phyloP scores from a whole-genome alignment of 2,888 invertebrate species.

The Eucera pruinosa region DNA sequence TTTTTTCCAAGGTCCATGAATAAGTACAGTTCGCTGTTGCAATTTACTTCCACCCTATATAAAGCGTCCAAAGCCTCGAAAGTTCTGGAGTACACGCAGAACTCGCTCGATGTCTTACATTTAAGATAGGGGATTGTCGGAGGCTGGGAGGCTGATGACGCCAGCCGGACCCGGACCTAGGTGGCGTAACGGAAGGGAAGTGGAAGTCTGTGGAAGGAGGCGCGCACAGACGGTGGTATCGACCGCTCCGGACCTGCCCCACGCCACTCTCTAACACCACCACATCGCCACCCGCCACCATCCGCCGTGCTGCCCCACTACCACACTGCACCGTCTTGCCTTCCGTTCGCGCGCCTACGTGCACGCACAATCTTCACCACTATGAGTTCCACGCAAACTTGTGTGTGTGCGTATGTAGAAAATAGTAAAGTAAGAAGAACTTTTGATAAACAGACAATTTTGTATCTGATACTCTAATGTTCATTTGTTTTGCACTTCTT shows the following conservation, averaged over 20 bases:
- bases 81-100: slow-evolving; percentile 16
- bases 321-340: slow-evolving; percentile 70
- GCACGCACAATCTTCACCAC: background rate
- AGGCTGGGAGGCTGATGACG: slow-evolving; percentile 74
- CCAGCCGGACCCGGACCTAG: slow-evolving; percentile 81
- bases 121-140: slow-evolving; percentile 64
- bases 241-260: slow-evolving; percentile 87
- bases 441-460: no score
- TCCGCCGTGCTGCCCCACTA: slow-evolving; percentile 71
- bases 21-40: no score
- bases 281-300: slow-evolving; percentile 69
- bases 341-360: slow-evolving; percentile 43
- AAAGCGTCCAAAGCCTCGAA: background rate
- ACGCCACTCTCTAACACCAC: slow-evolving; percentile 77
- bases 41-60: background rate
- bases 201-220: slow-evolving; percentile 79
- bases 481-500: no score
- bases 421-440: background rate
- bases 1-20: no score
- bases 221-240: slow-evolving; percentile 88
- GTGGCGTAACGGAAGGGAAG: slow-evolving; percentile 81
- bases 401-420: background rate
- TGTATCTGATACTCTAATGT: no score
- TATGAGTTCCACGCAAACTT: background rate
- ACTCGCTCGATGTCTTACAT: slow-evolving; percentile 44